Conservation (phyloP, 2,113 vertebrate species). For the Mesocricetus auratus region DNA sequence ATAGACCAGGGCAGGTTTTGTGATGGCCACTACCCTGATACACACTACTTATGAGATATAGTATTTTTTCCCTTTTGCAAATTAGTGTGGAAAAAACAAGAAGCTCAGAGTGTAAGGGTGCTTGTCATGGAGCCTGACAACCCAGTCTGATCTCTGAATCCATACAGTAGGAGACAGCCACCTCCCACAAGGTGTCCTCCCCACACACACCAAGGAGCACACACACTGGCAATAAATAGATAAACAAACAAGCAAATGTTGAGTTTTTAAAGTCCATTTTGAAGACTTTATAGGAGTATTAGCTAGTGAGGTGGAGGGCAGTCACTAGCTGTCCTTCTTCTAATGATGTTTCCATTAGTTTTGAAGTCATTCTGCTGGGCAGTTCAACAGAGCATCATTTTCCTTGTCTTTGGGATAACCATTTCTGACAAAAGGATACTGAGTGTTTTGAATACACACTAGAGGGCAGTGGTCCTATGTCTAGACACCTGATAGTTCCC, state of each 20-base stretch:
- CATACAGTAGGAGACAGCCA: neutral
- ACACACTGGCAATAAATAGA: neutral
- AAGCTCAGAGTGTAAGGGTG: neutral
- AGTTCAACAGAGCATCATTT: neutral
- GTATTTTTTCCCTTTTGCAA: slow-evolving; percentile 4
- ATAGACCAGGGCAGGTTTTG: neutral
- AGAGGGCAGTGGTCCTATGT: slow-evolving; percentile 72
- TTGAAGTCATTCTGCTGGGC: neutral
- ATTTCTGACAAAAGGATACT: neutral
- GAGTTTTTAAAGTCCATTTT: neutral
- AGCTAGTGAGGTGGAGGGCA: neutral
- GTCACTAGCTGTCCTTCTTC: neutral
- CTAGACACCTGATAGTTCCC: neutral
- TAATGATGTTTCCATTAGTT: neutral
- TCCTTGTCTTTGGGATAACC: neutral
- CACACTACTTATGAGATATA: neutral
- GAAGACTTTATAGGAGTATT: neutral
- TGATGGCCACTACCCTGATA: neutral
- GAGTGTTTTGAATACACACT: slow-evolving; percentile 54
- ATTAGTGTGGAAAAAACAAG: neutral
- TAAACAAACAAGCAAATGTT: neutral
- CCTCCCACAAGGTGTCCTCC: neutral
- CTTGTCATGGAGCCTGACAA: neutral
- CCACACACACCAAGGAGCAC: neutral
- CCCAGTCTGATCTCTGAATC: neutral